Conservation (phyloP, 2,113 vertebrate species). For the Percina caprodes region DNA sequence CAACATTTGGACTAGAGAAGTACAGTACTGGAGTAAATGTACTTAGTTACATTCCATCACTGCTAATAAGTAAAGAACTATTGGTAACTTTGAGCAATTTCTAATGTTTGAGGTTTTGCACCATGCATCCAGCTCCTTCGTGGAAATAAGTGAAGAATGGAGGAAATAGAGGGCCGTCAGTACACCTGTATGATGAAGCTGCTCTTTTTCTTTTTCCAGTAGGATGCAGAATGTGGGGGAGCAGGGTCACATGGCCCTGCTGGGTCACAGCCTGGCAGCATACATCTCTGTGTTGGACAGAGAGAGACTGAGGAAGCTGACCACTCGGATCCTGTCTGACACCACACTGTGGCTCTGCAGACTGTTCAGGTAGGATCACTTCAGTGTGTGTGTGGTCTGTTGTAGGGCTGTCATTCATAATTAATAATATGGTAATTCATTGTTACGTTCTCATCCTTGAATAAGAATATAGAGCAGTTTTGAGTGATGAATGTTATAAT, state of each 20-base stretch:
- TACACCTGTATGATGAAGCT: background rate
- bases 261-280: slow-evolving; percentile 96
- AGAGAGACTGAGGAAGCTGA: slow-evolving; percentile 92
- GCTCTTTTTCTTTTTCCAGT: slow-evolving; percentile 52
- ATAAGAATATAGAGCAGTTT: too few species aligned
- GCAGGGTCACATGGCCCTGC: slow-evolving; percentile 94
- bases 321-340: slow-evolving; percentile 95
- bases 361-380: slow-evolving; percentile 90
- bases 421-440: too few species aligned
- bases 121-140: background rate
- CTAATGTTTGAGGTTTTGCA: too few species aligned
- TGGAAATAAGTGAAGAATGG: background rate
- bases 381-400: background rate
- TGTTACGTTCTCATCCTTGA: too few species aligned
- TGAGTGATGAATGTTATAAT: too few species aligned
- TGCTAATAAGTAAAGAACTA: too few species aligned
- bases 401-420: too few species aligned
- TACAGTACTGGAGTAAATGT: too few species aligned
- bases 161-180: background rate
- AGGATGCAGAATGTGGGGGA: slow-evolving; percentile 93
- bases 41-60: too few species aligned
- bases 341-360: slow-evolving; percentile 97
- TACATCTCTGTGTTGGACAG: slow-evolving; percentile 94
- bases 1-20: too few species aligned
- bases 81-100: background rate